Evolutionary conservation across 2,113 vertebrate genomes (phyloP).

Genomic region (Elgaria multicarinata): DNA sequence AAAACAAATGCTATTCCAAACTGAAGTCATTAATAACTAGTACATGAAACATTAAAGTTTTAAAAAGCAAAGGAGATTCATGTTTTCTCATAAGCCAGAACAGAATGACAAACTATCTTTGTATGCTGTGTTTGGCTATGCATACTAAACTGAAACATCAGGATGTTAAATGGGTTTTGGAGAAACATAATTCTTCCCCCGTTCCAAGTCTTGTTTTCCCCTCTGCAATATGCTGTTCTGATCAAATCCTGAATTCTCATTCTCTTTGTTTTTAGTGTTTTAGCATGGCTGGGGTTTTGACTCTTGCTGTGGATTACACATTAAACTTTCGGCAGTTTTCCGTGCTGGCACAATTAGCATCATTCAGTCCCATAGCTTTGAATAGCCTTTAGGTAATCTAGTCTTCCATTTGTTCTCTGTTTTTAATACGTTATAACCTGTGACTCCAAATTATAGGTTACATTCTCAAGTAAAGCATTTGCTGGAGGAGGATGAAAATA

Average conservation of each 20-base stretch:
- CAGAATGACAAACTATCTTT: background rate
- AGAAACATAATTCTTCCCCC: slow-evolving; percentile 25
- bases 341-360: slow-evolving; percentile 9
- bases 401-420: background rate
- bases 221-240: background rate
- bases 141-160: background rate
- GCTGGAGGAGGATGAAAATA: background rate
- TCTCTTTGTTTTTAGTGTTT: background rate
- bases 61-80: background rate
- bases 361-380: background rate
- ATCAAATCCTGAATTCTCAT: accelerated
- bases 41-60: background rate
- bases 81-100: background rate
- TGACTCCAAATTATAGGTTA: background rate
- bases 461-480: background rate
- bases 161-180: background rate
- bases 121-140: background rate
- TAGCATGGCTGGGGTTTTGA: background rate
- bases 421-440: background rate
- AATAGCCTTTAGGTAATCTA: background rate
- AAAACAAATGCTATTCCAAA: background rate
- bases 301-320: background rate
- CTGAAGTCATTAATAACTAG: background rate
- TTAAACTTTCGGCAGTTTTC: background rate
- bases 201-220: background rate